phyloP scores from a whole-genome alignment of 2,888 invertebrate genomes.

The Hipparchia semele region DNA sequence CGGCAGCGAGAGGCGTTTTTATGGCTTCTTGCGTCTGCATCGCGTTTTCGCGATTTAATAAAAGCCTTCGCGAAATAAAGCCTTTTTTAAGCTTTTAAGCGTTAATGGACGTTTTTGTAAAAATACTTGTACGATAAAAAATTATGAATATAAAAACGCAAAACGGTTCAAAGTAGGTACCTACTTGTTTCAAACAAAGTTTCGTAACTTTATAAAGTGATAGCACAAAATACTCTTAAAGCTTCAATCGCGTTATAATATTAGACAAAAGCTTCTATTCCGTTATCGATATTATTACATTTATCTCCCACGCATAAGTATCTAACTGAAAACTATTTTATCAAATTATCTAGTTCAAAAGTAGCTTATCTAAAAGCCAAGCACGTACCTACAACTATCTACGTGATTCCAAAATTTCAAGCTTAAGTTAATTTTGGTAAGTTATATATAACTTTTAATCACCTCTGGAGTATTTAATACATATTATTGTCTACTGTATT shows the following conservation, averaged over 20 bases:
- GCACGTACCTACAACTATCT: slow-evolving; percentile 6
- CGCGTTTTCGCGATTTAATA: no score
- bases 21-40: no score
- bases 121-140: no score
- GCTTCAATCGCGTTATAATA: background rate
- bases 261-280: background rate
- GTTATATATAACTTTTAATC: slow-evolving; percentile 1
- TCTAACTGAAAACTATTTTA: slow-evolving; percentile 5
- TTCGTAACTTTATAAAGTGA: no score
- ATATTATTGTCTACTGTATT: background rate
- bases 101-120: no score
- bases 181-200: no score
- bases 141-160: no score
- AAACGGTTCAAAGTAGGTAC: no score
- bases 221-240: background rate
- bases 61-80: no score
- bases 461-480: background rate
- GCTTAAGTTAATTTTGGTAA: slow-evolving; percentile 15
- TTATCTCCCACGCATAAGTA: background rate
- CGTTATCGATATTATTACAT: background rate
- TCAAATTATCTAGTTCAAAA: slow-evolving; percentile 14
- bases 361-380: slow-evolving; percentile 4
- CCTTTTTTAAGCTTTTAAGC: no score
- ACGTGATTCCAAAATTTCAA: slow-evolving; percentile 15
- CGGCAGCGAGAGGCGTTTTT: no score